Evolutionary conservation across 2,797 vertebrate genomes (phyloP), one percentile per base, ranked within the genome.

Genomic region (Chelmon rostratus): DNA sequence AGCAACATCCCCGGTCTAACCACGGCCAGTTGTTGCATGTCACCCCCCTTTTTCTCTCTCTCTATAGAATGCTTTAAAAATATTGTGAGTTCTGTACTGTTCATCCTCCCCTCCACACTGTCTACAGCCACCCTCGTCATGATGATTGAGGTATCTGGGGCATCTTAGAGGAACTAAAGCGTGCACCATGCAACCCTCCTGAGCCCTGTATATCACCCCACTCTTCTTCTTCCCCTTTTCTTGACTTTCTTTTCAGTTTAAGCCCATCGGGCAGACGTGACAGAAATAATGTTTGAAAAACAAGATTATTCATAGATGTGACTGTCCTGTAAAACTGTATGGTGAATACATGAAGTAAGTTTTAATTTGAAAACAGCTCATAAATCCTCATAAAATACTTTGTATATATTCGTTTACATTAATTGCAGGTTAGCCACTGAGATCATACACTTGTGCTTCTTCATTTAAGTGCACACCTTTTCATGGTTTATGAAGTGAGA

Each of bases 331-430:
- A 37, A 65, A 72, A 65, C 3, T 12, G 68, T 4, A 19, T 3
- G 50, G n/a, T 59, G 54, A 52, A 71, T 8, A 33, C 23, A 13
- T 3, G 9, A 50, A 23, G 12, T 6, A 38, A n/a, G 10, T 0
- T 58, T 23, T n/a, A 25, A 21, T 42, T 42, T 6, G 3, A 31
- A 46, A 64, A 52, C 15, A 40, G 21, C 33, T 25, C 33, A 54
- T 31, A 28, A 92, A 64, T 93, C 89, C 62, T 78, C 88, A n/a
- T 69, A 83, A 81, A 28, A 90, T 81, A 35, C 88, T 90, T 9
- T 11, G 23, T 61, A 10, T 31, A 1, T 31, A 25, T n/a, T 28
- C 59, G 3, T 16, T 47, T 59, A 1, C 4, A 49, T 15, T 0
- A 56, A 31, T 16, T 37, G 23, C 4, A 74, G 47, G 47, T 47